phyloP scores from a whole-genome alignment of 30 jellyfish, hydroid and myxozoan species.

The Pseudorhiza aurosa region DNA sequence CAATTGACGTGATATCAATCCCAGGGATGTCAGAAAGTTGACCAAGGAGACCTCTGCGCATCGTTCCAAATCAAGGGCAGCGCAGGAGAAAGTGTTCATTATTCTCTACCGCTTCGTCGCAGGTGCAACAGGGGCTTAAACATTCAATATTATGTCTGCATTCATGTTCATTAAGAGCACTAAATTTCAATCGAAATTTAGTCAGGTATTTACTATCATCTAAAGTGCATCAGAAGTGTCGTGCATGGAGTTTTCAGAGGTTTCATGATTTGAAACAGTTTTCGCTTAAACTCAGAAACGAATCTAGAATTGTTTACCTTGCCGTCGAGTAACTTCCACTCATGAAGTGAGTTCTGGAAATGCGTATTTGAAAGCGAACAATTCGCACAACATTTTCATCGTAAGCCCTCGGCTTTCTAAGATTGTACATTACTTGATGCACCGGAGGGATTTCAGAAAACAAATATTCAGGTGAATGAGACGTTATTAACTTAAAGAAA shows the following conservation, averaged over 20 bases:
- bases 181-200: slow-evolving; percentile 3
- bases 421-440: slow-evolving; percentile 43
- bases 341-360: slow-evolving; percentile 17
- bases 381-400: slow-evolving; percentile 25
- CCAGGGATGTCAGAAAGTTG: slow-evolving; percentile 49
- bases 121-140: slow-evolving; percentile 16
- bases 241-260: slow-evolving; percentile 48
- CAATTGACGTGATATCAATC: slow-evolving; percentile 27
- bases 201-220: slow-evolving; percentile 26
- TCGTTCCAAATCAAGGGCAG: slow-evolving; percentile 24
- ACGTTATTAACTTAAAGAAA: slow-evolving; percentile 22
- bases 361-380: slow-evolving; percentile 5
- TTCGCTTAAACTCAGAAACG: slow-evolving; percentile 40
- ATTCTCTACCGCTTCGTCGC: no score
- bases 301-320: slow-evolving; percentile 36
- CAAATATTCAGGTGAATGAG: slow-evolving; percentile 28
- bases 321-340: slow-evolving; percentile 45
- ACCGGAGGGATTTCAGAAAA: slow-evolving; percentile 29
- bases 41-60: slow-evolving; percentile 40
- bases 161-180: no score
- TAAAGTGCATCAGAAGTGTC: slow-evolving; percentile 25
- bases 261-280: slow-evolving; percentile 35
- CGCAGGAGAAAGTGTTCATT: not conserved
- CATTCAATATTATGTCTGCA: slow-evolving; percentile 9
- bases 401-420: slow-evolving; percentile 31